phyloP scores from a whole-genome alignment of 2,113 vertebrate genomes.

The Cygnus buccinator region DNA sequence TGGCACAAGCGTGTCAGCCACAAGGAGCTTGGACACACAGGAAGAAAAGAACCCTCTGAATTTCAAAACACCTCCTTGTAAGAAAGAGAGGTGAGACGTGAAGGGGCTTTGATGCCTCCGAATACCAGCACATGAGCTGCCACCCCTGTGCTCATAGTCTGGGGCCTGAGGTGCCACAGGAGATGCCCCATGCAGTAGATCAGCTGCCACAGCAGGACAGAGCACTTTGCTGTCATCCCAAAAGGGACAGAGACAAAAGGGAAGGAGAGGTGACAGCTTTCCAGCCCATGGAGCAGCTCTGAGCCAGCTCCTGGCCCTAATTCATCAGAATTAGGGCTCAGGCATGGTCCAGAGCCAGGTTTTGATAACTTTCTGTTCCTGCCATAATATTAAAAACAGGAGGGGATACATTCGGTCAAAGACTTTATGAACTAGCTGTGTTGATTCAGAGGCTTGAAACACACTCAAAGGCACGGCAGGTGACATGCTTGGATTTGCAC shows the following conservation, averaged over 20 bases:
- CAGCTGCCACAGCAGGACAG: rapidly evolving
- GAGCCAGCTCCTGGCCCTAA: neutral
- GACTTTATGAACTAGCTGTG: neutral
- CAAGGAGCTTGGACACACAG: neutral
- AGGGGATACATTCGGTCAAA: neutral
- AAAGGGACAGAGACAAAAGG: neutral
- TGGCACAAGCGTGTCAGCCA: neutral
- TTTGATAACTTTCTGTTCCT: neutral
- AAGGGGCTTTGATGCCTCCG: neutral
- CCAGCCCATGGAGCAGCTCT: neutral
- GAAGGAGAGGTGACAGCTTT: neutral
- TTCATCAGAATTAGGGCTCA: neutral
- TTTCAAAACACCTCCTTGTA: neutral
- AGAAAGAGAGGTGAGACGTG: neutral
- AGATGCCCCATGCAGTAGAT: neutral
- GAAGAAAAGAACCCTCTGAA: neutral
- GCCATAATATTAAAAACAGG: neutral
- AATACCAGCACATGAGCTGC: neutral
- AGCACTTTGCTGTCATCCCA: neutral
- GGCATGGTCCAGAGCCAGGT: neutral
- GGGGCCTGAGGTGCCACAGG: neutral
- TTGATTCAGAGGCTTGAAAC: neutral
- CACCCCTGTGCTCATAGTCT: rapidly evolving
- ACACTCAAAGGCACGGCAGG: neutral
- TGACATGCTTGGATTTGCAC: neutral